A percentile compares a stretch with the other conserved stretches of the same genome.
These are phyloP conservation scores for Aphidoletes aphidimyza DNA, from an alignment of 2,888 invertebrate genomes.

Conservation along the genomic window DNA sequence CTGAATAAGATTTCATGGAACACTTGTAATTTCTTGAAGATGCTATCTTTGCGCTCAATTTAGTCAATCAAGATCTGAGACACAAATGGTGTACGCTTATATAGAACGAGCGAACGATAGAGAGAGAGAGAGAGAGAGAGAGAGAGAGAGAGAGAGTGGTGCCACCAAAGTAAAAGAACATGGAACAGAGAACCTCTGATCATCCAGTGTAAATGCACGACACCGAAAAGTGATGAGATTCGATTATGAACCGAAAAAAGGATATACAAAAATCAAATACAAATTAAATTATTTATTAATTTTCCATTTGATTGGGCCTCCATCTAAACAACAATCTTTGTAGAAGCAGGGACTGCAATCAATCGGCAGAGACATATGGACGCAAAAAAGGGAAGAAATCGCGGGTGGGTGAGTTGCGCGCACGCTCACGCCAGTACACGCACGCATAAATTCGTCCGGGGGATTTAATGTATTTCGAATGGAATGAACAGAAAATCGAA, in stretches of 20 bases:
- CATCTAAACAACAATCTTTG: constrained; percentile 21
- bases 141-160: too few species aligned
- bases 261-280: constrained; percentile 39
- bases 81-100: background rate
- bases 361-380: background rate
- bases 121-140: too few species aligned
- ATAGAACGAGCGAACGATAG: background rate
- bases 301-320: constrained; percentile 46
- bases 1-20: background rate
- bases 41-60: background rate
- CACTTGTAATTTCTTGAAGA: background rate
- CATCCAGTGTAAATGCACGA: background rate
- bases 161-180: too few species aligned
- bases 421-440: background rate
- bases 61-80: constrained; percentile 18
- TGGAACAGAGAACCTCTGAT: too few species aligned
- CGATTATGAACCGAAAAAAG: constrained; percentile 24
- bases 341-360: background rate
- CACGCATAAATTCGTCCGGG: background rate
- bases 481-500: background rate
- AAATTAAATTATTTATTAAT: constrained; percentile 50
- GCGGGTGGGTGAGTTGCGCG: background rate
- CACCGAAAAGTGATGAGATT: constrained; percentile 26
- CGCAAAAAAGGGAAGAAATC: too few species aligned
- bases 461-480: background rate